These are phyloP conservation scores for Herpailurus yagouaroundi DNA, from an alignment of 2,113 vertebrate genomes.

Conservation along the genomic window DNA sequence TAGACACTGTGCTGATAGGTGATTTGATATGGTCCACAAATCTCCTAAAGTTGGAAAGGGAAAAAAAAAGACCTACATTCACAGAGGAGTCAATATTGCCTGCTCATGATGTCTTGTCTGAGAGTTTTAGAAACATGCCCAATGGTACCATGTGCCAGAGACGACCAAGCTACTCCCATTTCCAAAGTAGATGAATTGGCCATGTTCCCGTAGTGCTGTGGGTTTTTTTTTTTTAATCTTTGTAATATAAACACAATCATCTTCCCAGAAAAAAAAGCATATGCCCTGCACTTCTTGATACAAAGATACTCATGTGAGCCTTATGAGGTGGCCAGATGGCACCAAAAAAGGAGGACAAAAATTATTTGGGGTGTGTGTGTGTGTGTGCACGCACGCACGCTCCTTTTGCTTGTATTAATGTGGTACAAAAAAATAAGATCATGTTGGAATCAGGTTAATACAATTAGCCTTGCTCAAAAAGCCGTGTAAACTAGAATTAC, in stretches of 20 bases:
- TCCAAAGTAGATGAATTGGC: not conserved
- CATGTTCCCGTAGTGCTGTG: not conserved
- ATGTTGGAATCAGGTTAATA: not conserved
- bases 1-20: slow-evolving; percentile 9
- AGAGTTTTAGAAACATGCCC: slow-evolving; percentile 55
- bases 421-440: not conserved
- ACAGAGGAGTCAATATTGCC: not conserved
- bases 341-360: not conserved
- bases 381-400: not conserved
- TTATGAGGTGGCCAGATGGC: not conserved
- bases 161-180: not conserved
- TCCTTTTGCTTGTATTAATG: not conserved
- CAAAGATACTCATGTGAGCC: not conserved
- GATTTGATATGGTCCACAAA: not conserved
- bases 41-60: not conserved
- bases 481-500: not conserved
- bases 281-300: not conserved
- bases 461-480: slow-evolving; percentile 1
- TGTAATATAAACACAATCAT: not conserved
- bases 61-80: not conserved
- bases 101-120: slow-evolving; percentile 54
- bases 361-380: not conserved
- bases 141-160: not conserved
- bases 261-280: not conserved
- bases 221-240: not conserved